These are phyloP conservation scores for Muscicapa adusta DNA, from an alignment of 2,113 vertebrate genomes.

Conservation along the genomic window DNA sequence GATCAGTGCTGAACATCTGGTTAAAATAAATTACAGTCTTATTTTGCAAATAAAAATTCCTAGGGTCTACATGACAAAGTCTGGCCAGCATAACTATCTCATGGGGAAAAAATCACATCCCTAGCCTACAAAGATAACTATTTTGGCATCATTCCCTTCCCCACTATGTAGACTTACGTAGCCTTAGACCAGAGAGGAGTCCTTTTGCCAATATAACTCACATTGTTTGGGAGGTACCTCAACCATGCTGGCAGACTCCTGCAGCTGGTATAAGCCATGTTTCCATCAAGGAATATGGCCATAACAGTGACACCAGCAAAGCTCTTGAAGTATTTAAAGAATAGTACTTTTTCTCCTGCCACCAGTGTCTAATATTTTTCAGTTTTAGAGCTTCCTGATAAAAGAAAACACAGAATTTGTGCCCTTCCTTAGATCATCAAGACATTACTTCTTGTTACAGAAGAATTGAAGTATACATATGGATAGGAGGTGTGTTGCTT, in stretches of 20 bases:
- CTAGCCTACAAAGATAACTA: constrained; percentile 52
- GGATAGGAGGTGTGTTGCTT: neutral
- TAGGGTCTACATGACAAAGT: constrained; percentile 58
- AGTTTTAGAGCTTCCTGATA: neutral
- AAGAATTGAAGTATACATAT: neutral
- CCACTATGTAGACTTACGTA: neutral
- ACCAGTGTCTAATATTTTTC: neutral
- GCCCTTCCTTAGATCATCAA: neutral
- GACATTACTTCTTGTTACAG: neutral
- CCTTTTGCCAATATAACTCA: neutral
- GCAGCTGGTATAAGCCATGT: neutral
- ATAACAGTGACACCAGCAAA: neutral
- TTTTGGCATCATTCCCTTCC: constrained; percentile 47
- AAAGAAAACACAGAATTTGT: neutral
- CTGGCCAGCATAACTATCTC: constrained; percentile 60
- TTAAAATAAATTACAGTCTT: constrained; percentile 62
- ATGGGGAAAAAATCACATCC: constrained; percentile 62
- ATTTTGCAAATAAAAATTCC: constrained; percentile 61
- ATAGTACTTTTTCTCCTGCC: neutral
- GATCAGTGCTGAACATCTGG: constrained; percentile 53
- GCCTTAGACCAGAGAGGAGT: neutral
- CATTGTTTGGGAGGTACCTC: neutral
- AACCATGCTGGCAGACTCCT: neutral
- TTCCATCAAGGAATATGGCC: neutral
- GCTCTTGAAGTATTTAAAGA: neutral